Conservation (phyloP, 2,113 vertebrate species). For the Melanocharis versteri region DNA sequence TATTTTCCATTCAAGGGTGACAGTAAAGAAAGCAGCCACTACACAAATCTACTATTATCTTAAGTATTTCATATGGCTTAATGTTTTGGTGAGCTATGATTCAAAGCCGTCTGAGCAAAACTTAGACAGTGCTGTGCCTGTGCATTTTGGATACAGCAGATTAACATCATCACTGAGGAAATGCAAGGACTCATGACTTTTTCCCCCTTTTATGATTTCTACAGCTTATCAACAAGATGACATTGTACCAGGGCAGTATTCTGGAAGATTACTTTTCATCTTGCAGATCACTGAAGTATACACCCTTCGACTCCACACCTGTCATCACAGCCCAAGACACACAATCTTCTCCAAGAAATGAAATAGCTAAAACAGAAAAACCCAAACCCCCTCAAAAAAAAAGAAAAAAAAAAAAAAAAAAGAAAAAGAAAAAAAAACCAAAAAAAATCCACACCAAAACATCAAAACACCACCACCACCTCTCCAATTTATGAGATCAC, state of each 20-base stretch:
- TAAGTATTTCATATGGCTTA: neutral
- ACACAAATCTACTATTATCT: neutral
- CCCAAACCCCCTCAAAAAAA: neutral
- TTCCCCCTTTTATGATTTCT: neutral
- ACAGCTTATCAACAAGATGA: neutral
- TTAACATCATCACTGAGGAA: neutral
- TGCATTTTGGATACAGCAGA: neutral
- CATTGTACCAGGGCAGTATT: neutral
- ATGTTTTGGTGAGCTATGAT: neutral
- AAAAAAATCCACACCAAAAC: neutral
- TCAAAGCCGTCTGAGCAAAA: neutral
- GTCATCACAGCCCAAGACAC: neutral
- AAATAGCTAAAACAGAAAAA: neutral
- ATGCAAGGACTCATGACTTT: neutral
- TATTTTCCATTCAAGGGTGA: neutral
- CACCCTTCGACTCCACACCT: neutral
- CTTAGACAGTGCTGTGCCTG: neutral
- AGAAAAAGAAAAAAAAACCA: neutral
- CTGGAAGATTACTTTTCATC: slow-evolving; percentile 8
- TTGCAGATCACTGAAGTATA: neutral
- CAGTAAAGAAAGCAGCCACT: neutral
- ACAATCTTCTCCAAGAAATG: neutral
- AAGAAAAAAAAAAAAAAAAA: neutral
- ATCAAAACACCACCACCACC: neutral
- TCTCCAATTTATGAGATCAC: neutral